Percentiles rank a stretch among this genome's conserved stretches.
Conservation (phyloP, 2,113 vertebrate genomes). For the Sapayoa aenigma region DNA sequence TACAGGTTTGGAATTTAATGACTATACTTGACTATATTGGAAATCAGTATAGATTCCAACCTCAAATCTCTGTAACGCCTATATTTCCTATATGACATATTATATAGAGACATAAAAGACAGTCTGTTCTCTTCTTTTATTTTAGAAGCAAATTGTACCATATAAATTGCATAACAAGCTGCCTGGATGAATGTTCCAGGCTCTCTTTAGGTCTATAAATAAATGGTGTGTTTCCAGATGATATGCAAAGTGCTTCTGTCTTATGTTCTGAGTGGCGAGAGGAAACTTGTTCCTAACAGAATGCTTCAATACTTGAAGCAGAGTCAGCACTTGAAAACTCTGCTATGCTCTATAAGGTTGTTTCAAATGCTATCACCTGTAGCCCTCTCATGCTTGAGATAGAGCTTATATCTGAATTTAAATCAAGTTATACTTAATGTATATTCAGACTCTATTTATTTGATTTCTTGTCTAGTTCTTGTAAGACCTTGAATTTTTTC, state of each 20-base stretch:
- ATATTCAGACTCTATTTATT: not conserved
- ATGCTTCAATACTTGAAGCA: not conserved
- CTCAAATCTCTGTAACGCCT: not conserved
- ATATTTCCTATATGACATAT: not conserved
- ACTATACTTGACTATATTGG: not conserved
- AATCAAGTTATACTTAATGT: not conserved
- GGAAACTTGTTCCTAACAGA: not conserved
- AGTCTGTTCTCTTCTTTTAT: not conserved
- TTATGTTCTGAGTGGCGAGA: not conserved
- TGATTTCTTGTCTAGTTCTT: not conserved
- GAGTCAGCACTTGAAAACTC: not conserved
- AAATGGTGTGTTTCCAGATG: not conserved
- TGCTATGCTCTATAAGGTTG: not conserved
- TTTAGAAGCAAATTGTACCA: not conserved
- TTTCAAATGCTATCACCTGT: not conserved
- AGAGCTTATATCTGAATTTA: not conserved
- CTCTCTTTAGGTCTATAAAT: not conserved
- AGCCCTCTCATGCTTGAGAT: not conserved
- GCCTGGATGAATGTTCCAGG: not conserved
- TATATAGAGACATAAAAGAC: not conserved
- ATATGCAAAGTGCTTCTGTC: not conserved
- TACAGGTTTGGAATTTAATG: not conserved
- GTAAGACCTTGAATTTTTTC: not conserved
- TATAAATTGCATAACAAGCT: conserved; percentile 1
- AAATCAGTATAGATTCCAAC: not conserved